Base-by-base conservation (phyloP, 2,113 vertebrate species). In the Zeus faber region DNA sequence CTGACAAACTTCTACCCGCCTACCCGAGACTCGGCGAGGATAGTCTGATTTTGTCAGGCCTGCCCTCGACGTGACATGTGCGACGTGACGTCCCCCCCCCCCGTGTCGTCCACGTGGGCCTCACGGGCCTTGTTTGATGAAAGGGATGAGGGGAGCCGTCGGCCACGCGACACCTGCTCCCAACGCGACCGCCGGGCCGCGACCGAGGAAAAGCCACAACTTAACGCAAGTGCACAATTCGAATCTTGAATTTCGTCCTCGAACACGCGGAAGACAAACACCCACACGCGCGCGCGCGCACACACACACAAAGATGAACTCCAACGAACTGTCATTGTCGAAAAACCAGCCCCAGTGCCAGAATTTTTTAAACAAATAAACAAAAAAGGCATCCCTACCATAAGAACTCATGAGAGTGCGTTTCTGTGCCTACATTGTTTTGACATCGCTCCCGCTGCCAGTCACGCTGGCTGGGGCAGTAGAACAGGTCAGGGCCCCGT, bases 1-100 rank as follows among this genome's bases (percentile, higher is more conserved):
- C 60, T 74, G 71, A 81, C 78, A 83, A 84, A 71, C 79, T 70
- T 83, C 75, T 67, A 60, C 72, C 72, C 74, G 64, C 65, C 47
- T 54, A 58, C 68, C 69, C 76, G 45, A 8, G 63, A 59, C 65
- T 46, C 62, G 53, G 71, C 54, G 49, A 43, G 50, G 33, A 66
- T 2, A 54, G 70, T 46, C 70, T 83, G 80, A 85, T 76, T 76
- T 75, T 66, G 65, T 84, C 77, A 79, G 67, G 67, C 74, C 58
- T 62, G 56, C 57, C 59, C 77, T 72, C 70, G 79, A 78, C 76
- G 65, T 59, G 72, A 85, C 77, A 66, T 71, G 75, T 75, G 65
- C 75, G 78, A 72, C 59, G 43, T 48, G 77, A 71, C 65, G 80
- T n/a, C n/a, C 70, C 67, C 59, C 69, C 6, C 73, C 56, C 27